Conservation (phyloP, 2,888 invertebrate genomes). For the Eupithecia insigniata region DNA sequence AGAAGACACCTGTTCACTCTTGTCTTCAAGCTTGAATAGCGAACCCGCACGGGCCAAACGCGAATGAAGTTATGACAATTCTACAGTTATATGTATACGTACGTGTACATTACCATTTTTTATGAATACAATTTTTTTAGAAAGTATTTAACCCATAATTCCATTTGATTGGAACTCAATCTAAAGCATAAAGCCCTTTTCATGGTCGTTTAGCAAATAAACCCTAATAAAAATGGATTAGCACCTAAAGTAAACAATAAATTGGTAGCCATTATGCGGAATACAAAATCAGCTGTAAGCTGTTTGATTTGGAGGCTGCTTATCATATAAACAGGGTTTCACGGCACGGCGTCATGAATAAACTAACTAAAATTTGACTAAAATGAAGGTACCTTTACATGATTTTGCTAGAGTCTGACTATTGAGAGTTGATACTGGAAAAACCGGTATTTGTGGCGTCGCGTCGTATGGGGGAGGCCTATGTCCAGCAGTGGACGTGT, state of each 20-base stretch:
- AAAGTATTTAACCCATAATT: too few species aligned
- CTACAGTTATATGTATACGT: too few species aligned
- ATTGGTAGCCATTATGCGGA: constrained; percentile 1
- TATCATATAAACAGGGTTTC: constrained; percentile 2
- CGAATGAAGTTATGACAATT: too few species aligned
- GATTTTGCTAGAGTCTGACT: background rate
- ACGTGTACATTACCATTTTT: too few species aligned
- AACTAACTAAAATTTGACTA: background rate
- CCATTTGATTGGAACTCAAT: background rate
- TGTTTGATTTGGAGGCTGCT: constrained; percentile 3
- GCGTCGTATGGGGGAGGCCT: too few species aligned
- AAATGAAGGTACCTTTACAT: background rate
- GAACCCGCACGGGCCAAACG: too few species aligned
- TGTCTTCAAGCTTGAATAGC: too few species aligned
- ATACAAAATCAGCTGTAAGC: constrained; percentile 33
- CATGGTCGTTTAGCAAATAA: background rate
- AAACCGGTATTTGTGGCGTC: too few species aligned
- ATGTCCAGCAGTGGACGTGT: too few species aligned
- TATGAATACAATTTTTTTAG: too few species aligned
- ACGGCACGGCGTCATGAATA: background rate
- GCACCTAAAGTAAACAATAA: background rate
- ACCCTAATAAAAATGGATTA: constrained; percentile 1
- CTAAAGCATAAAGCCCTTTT: background rate
- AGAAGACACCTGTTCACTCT: too few species aligned
- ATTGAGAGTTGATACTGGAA: constrained; percentile 1